A percentile compares a stretch with the other conserved stretches of the same genome.
phyloP scores from a whole-genome alignment of 1,140 invertebrate species.

The Aphelenchoides avenae region DNA sequence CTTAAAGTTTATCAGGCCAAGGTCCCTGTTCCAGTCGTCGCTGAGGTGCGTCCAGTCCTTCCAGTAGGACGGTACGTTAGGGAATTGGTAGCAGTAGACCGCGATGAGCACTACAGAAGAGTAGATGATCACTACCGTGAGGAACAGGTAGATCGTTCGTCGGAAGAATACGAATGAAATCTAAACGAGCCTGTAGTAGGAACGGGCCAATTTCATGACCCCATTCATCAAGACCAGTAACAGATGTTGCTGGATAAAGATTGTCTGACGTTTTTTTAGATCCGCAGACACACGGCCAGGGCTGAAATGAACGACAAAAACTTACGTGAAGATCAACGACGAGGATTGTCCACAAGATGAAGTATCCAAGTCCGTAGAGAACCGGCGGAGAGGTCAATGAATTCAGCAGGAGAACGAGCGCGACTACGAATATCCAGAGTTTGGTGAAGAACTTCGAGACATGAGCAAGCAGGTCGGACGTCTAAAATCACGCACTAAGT shows the following conservation, averaged over 20 bases:
- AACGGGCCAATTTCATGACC: constrained; percentile 5
- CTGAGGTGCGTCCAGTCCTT: constrained; percentile 65
- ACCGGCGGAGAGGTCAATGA: constrained; percentile 18
- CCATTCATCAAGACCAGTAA: not conserved
- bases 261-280: no score
- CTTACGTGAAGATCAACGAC: constrained; percentile 43
- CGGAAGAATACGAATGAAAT: constrained; percentile 86
- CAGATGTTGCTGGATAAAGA: constrained; percentile 2
- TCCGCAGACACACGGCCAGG: constrained; percentile 13
- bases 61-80: constrained; percentile 81
- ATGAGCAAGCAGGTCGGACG: constrained; percentile 15
- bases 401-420: constrained; percentile 47
- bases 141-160: constrained; percentile 86
- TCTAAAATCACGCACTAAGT: constrained; percentile 29
- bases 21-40: constrained; percentile 42
- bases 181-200: constrained; percentile 62
- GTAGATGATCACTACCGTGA: constrained; percentile 91
- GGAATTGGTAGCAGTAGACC: constrained; percentile 97
- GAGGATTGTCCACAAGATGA: constrained; percentile 44
- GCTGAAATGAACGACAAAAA: constrained; percentile 6
- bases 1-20: constrained; percentile 49
- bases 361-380: constrained; percentile 50
- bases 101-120: constrained; percentile 89
- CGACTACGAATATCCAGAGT: constrained; percentile 54
- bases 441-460: constrained; percentile 32